phyloP scores from a whole-genome alignment of 2,113 vertebrate species.

The Campylomormyrus tamandua region DNA sequence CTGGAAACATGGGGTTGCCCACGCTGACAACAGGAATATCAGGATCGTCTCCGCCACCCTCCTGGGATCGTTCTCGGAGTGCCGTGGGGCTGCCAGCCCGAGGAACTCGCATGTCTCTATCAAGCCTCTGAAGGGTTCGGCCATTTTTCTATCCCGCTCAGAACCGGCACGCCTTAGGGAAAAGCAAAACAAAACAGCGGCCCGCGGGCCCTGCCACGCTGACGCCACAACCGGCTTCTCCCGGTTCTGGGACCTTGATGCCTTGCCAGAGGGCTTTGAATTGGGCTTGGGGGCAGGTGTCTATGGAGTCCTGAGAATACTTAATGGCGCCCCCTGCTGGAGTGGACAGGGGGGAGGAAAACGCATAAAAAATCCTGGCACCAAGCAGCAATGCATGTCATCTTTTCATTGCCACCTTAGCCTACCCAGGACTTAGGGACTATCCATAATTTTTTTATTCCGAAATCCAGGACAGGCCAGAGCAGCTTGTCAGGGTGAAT shows the following conservation, averaged over 20 bases:
- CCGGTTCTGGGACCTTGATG: background rate
- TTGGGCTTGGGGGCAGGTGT: slow-evolving; percentile 21
- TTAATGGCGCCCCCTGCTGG: slow-evolving; percentile 57
- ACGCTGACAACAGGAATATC: slow-evolving; percentile 15
- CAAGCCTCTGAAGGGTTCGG: background rate
- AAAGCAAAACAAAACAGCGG: background rate
- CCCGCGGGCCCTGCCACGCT: background rate
- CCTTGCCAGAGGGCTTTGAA: background rate
- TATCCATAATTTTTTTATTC: slow-evolving; percentile 1
- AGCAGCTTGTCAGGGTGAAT: background rate
- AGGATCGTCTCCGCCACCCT: background rate
- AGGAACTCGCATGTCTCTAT: background rate
- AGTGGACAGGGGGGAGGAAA: slow-evolving; percentile 42
- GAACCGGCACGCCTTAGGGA: background rate
- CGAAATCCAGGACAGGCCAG: background rate
- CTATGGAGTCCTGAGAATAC: slow-evolving; percentile 57
- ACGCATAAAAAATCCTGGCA: slow-evolving; percentile 34
- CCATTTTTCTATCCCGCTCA: background rate
- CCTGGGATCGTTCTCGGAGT: background rate
- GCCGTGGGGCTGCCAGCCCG: background rate
- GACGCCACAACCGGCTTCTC: background rate
- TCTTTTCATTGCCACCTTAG: background rate
- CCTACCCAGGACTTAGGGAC: background rate
- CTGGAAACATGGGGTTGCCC: background rate
- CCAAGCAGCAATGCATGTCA: slow-evolving; percentile 9